A percentile compares a stretch with the other conserved stretches of the same genome.
Conservation (phyloP, 1,140 invertebrate species). For the Macrobrachium rosenbergii region DNA sequence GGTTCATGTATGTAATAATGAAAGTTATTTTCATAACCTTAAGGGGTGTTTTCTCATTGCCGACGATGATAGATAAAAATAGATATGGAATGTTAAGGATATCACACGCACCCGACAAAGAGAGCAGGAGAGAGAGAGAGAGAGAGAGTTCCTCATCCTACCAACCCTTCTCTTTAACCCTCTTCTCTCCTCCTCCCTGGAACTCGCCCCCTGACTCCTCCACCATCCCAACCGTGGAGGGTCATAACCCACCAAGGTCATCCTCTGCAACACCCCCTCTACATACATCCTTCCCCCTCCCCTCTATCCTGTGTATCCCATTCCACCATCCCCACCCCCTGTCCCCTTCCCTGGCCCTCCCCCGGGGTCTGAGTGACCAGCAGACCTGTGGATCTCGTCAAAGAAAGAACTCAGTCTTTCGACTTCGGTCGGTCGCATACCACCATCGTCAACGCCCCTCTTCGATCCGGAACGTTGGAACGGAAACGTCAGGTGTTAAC, state of each 20-base stretch:
- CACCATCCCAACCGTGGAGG: background rate
- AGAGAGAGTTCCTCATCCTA: background rate
- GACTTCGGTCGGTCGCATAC: background rate
- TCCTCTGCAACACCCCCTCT: background rate
- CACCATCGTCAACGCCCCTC: background rate
- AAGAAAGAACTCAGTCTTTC: background rate
- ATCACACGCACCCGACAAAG: too few relatives aligned
- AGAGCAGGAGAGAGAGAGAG: too few relatives aligned
- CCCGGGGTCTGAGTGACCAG: background rate
- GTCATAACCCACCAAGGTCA: background rate
- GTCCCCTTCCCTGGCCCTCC: background rate
- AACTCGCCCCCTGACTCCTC: background rate
- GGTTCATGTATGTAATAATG: too few relatives aligned
- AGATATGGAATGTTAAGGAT: too few relatives aligned
- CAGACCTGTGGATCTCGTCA: background rate
- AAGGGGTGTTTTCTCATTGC: too few relatives aligned
- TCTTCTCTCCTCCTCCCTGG: background rate
- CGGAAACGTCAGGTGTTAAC: too few relatives aligned
- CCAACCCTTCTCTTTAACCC: background rate
- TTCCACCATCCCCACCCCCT: background rate
- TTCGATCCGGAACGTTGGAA: background rate
- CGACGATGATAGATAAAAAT: too few relatives aligned
- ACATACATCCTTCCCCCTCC: background rate
- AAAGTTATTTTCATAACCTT: too few relatives aligned
- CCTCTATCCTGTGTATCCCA: background rate